Base-by-base conservation (phyloP, 2,113 vertebrate genomes). In the Paralichthys olivaceus region DNA sequence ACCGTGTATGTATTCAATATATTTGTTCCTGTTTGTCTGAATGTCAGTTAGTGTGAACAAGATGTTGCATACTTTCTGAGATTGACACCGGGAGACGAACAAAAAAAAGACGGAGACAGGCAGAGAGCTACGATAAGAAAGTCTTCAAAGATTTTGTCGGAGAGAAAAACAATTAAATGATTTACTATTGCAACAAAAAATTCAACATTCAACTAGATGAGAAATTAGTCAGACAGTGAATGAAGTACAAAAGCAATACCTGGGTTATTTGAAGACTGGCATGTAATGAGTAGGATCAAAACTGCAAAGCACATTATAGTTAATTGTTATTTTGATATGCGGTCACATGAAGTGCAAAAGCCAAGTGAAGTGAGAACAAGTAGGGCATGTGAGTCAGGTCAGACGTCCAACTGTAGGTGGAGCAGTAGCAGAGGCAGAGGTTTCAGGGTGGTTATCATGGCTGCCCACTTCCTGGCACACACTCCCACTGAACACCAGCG, bases 1-100 rank as follows among this genome's bases (percentile, higher is more conserved):
- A 78, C 5, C 1, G 23, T 3, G 81, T 83, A 80, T 43, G 43
- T 74, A 85, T 68, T 63, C 3, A 69, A 75, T 70, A 34, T 75
- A 66, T 83, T 75, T 85, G 71, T 77, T 76, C 75, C 32, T 66
- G 86, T 85, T 89, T 83, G 81, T 79, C 74, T 86, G 84, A 78
- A 70, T 76, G 84, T 85, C 79, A 87, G 84, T 91, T 86, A 91
- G 65, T 1, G 20, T 2, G 64, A 89, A 72, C 79, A 55, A 32
- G 22, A 79, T 90, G 87, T 78, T 89, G 86, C 76, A 83, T 75
- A 69, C 79, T 23, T 58, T 70, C 67, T 45, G 14, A 74, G 57
- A 84, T n/a, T 70, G 72, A 83, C 63, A 56, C 13, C 7, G 2
- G 58, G 12, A 0, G 17, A 34, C 55, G 20, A 28, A 1, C 53